Percentiles rank a stretch among this genome's conserved stretches.
These are phyloP conservation scores for Sisyra nigra DNA, from an alignment of 2,888 invertebrate species.

Conservation along the genomic window DNA sequence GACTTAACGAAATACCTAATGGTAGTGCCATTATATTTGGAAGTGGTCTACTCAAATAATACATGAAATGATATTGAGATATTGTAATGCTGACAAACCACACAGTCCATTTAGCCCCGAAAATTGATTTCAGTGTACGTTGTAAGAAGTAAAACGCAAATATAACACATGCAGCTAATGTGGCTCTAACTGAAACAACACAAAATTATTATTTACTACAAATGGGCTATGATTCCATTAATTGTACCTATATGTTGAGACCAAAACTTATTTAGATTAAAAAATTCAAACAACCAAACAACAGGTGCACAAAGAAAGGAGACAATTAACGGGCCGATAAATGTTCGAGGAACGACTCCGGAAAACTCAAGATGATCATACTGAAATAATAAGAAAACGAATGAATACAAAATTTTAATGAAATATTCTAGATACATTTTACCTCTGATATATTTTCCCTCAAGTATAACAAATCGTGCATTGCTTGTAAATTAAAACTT, in stretches of 20 bases:
- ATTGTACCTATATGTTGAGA: constrained; percentile 72
- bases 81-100: constrained; percentile 75
- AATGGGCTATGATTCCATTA: constrained; percentile 14
- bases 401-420: constrained; percentile 1
- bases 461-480: constrained; percentile 90
- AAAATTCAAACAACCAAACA: constrained; percentile 44
- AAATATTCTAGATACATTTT: constrained; percentile 18
- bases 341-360: constrained; percentile 93
- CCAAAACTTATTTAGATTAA: constrained; percentile 68
- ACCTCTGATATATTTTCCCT: constrained; percentile 72
- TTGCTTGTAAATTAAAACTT: constrained; percentile 96
- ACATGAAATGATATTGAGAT: constrained; percentile 96
- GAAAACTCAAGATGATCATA: constrained; percentile 98
- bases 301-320: constrained; percentile 65
- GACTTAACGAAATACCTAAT: constrained; percentile 62
- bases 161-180: constrained; percentile 62
- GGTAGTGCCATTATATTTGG: constrained; percentile 92
- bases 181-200: constrained; percentile 57
- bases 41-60: constrained; percentile 84
- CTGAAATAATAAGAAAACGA: constrained; percentile 44
- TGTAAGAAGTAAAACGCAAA: constrained; percentile 56
- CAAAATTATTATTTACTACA: constrained; percentile 8
- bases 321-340: constrained; percentile 78
- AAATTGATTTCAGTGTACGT: constrained; percentile 55
- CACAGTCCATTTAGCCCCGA: constrained; percentile 59